Evolutionary conservation across 30 jellyfish, hydroid and myxozoan species (phyloP), one percentile per base, ranked within the genome.

Genomic region (Cassiopea andromeda): DNA sequence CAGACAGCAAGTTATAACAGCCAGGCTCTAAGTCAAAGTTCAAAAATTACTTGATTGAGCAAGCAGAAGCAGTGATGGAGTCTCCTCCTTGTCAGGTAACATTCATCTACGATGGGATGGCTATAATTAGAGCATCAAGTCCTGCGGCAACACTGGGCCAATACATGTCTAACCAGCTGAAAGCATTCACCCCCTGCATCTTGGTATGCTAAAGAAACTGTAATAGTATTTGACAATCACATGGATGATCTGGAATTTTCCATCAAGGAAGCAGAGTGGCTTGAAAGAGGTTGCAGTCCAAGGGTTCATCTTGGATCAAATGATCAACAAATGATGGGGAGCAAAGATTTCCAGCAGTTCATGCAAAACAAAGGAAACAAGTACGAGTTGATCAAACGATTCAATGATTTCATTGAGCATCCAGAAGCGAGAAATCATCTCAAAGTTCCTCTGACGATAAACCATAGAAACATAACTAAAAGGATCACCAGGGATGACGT

Each of bases 281-380:
- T 54, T 67, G 94, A 86, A 86, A 86, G 94, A 86, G 89, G 94
- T 49, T 12, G 81, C 89, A 86, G 94, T 61, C 73, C 94, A 77
- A 86, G 94, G 60, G 89, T 86, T 54, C 94, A 75, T 86, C 78
- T 86, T 54, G 89, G 94, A 74, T 46, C 89, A 86, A 86, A 86
- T 76, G 88, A 64, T 86, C 94, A 86, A 76, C 69, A 77, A 27
- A 75, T 86, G 84, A 74, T 77, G 44, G 60, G 79, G 60, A 72
- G 92, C 15, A 83, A 73, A 82, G 85, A 69, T 44, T 83, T 83
- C 57, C 89, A 86, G 54, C 75, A 77, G 44, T 86, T 86, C 60
- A 77, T 86, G 94, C 89, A 75, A 82, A 86, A 60, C 79, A 86
- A 75, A 44, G 82, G 75, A 18, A 86, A 47, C 94, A 86, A 75